These are phyloP conservation scores for Megathymus violae DNA, from an alignment of 1,140 invertebrate genomes.

Conservation along the genomic window DNA sequence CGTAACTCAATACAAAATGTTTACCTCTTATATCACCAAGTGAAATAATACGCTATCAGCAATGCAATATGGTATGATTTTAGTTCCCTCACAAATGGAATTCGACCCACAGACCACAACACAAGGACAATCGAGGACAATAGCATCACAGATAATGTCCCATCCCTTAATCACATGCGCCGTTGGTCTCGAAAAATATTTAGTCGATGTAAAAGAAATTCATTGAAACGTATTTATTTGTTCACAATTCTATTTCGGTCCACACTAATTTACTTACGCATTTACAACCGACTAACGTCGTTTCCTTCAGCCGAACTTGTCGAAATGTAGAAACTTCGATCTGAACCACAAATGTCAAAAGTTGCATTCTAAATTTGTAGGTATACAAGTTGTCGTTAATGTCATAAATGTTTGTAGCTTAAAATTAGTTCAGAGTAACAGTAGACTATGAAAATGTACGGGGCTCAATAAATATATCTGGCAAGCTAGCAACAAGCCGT, in stretches of 20 bases:
- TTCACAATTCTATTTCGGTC: conserved; percentile 65
- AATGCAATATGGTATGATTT: conserved; percentile 54
- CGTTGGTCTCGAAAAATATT: conserved; percentile 78
- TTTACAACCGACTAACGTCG: conserved; percentile 56
- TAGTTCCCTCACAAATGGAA: conserved; percentile 33
- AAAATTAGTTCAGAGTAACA: conserved; percentile 60
- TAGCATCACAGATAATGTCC: conserved; percentile 76
- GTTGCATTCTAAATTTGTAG: conserved; percentile 68
- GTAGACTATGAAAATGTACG: conserved; percentile 17
- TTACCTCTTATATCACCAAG: conserved; percentile 27
- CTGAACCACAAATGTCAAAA: conserved; percentile 46
- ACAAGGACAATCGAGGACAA: conserved; percentile 76
- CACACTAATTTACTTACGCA: conserved; percentile 53
- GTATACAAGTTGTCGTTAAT: conserved; percentile 60
- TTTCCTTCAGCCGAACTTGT: conserved; percentile 53
- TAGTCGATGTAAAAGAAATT: conserved; percentile 64
- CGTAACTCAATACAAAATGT: conserved; percentile 76
- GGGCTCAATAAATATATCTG: too few relatives aligned
- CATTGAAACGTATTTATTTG: conserved; percentile 65
- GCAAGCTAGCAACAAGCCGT: too few relatives aligned
- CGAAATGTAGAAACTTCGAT: conserved; percentile 55
- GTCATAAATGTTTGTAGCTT: conserved; percentile 49
- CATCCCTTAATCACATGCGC: conserved; percentile 82
- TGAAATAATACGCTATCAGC: conserved; percentile 48
- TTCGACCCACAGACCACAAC: conserved; percentile 74